Base-by-base conservation (phyloP, 37 sponge, comb jelly and placozoan genomes). In the Aphrocallistes beatrix region DNA sequence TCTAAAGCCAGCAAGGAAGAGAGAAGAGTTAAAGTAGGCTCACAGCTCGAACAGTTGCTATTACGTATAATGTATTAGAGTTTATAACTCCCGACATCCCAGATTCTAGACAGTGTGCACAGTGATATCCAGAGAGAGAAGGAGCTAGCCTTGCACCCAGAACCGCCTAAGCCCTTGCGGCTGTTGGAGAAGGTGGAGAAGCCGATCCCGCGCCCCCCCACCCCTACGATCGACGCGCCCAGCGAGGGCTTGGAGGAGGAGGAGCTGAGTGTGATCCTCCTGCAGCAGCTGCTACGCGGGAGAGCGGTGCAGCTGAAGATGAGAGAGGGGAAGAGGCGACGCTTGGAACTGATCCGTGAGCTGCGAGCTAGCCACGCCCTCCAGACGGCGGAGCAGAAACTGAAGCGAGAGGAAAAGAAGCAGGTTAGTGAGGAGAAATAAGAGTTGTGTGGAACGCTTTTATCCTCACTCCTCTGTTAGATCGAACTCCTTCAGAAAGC, bases 361-460 rank as follows among this genome's bases (percentile, higher is more conserved):
- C 89, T 97, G 36, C 81, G 93, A 30, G 90, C 91, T 6, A 97
- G 95, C 21, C 95, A 97, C 81, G 98, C 98, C 1, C 92, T 97
- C 34, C 96, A 97, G 85, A 51, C 87, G 37, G 92, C 90, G 23
- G 93, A 90, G 51, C 92, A 90, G 87, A 91, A 86, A 50, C 36
- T 84, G 86, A 94, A 92, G 87, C 83, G 45, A 37, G 51, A 84
- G 39, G 88, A 92, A 60, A 86, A 88, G 81, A 86, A 89, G 39
- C 81, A 49, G 16, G 84, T 84, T 1, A 6, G 45, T 6, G 45
- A 42, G 6, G 13, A 42, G 10, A 16, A 16, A 42, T 42, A 42
- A 13, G 10, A 16, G 45, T 42, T 42, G 13, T 42, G 45, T 42
- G 45, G 45, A 13, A 42, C 45, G 45, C 13, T 42, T 13, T 42